Evolutionary conservation across 2,888 invertebrate species (phyloP).

Genomic region (Gari tellinella): DNA sequence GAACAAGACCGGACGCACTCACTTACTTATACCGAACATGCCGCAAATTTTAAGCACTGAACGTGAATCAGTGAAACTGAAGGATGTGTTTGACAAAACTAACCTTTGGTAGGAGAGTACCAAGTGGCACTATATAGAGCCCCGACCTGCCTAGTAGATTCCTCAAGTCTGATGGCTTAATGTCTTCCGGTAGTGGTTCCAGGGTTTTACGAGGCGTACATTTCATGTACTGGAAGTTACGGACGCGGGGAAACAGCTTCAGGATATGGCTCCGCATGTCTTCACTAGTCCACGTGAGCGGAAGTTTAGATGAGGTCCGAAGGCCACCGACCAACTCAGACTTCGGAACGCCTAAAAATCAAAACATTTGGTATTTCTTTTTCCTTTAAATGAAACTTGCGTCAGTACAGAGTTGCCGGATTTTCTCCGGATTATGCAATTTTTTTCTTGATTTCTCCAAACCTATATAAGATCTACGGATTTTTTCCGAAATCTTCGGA

Average conservation of each 20-base stretch:
- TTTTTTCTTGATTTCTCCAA: no score
- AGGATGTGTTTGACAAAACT: neutral
- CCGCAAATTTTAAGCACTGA: no score
- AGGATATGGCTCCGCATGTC: conserved; percentile 48
- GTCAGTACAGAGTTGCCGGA: no score
- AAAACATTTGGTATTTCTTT: no score
- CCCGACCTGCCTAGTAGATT: conserved; percentile 52
- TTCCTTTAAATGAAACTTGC: no score
- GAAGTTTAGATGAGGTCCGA: conserved; percentile 54
- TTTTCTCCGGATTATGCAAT: no score
- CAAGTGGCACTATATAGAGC: conserved; percentile 54
- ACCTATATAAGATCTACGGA: no score
- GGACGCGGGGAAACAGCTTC: conserved; percentile 46
- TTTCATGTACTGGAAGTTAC: conserved; percentile 52
- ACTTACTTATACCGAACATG: no score
- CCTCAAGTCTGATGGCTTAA: conserved; percentile 51
- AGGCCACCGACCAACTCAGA: conserved; percentile 56
- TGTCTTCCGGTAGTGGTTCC: conserved; percentile 54
- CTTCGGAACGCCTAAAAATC: conserved; percentile 46
- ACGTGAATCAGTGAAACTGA: no score
- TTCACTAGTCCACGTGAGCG: conserved; percentile 50
- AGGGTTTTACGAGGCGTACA: conserved; percentile 57
- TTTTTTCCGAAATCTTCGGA: no score
- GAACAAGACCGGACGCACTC: no score
- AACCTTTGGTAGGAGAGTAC: conserved; percentile 53